A percentile compares a stretch with the other conserved stretches of the same genome.
phyloP scores from a whole-genome alignment of 2,888 invertebrate genomes.

The Atrina japonica region DNA sequence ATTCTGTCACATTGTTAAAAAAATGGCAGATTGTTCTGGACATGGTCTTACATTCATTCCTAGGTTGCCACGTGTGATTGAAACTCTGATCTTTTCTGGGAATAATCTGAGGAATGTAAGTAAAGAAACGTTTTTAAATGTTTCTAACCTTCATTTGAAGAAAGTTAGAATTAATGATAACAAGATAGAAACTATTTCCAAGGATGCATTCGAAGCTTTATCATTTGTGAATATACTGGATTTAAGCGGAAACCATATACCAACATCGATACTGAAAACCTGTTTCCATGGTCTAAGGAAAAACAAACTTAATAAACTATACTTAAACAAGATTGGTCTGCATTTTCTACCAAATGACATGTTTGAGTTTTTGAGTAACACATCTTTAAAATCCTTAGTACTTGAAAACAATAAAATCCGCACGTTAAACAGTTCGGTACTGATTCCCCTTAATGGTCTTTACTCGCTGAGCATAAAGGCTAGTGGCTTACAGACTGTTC shows the following conservation, averaged over 20 bases:
- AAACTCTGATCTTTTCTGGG: conserved; percentile 5
- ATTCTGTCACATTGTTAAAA: too few relatives aligned
- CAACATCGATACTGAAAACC: background rate
- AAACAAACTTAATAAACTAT: conserved; percentile 7
- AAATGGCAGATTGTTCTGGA: too few relatives aligned
- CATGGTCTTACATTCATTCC: conserved; percentile 9
- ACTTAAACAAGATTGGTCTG: conserved; percentile 7
- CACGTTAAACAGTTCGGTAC: background rate
- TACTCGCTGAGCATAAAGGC: background rate
- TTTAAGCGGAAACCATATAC: conserved; percentile 21
- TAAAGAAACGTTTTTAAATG: conserved; percentile 14
- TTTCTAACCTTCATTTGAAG: conserved; percentile 1
- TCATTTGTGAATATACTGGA: background rate
- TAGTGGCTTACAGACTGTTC: conserved; percentile 1
- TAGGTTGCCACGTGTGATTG: background rate
- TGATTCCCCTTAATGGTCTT: background rate
- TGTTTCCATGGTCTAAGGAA: conserved; percentile 20
- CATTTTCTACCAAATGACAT: conserved; percentile 2
- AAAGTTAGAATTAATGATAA: conserved; percentile 17
- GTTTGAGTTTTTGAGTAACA: conserved; percentile 13
- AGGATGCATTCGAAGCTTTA: conserved; percentile 17
- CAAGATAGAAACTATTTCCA: conserved; percentile 13
- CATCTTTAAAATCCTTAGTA: background rate
- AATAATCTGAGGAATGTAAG: conserved; percentile 9
- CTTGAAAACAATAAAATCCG: conserved; percentile 14